Evolutionary conservation across 2,113 vertebrate species (phyloP), one percentile per base, ranked within the genome.

Genomic region (Tricholaema leucomelas): DNA sequence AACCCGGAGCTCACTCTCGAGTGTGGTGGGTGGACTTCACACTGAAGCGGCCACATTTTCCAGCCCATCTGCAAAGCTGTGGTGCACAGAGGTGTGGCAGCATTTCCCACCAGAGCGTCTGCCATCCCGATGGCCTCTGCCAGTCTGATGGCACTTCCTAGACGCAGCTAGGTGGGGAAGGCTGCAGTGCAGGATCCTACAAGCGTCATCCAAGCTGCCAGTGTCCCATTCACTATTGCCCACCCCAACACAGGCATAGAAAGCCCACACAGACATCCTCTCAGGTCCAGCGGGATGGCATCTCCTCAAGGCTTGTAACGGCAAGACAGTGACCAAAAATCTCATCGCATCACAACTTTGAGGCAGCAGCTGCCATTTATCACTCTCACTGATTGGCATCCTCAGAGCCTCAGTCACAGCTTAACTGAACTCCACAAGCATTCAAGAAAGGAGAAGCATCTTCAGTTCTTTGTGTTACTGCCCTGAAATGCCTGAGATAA

Each of bases 201-300:
- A 12, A 67, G n/a, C 71, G 30, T 64, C 65, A n/a, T 17, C 52
- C 24, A 25, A 5, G 35, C 52, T 27, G 59, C 54, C 33, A 6
- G 48, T 33, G 15, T 21, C 16, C 16, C 5, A 12, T 18, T 71
- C 0, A 0, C 52, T 12, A 2, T 18, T 3, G 3, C 12, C 6
- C 11, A 9, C 15, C 30, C n/a, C 1, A 3, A 31, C 3, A 6
- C 36, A 15, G 19, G 33, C 10, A 12, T 15, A 23, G 56, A 63
- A 67, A 31, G 36, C 24, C 3, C 1, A 27, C 17, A 15, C 16
- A 30, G 30, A 12, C 6, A 1, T 9, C 33, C 5, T 27, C 31
- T 23, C 0, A 3, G 9, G 3, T n/a, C 67, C 55, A 10, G 25
- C 20, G 38, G 40, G n/a, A 21, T 1, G 0, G 15, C 1, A 0